A percentile compares a stretch with the other conserved stretches of the same genome.
phyloP scores from a whole-genome alignment of 2,888 invertebrate genomes.

The Macropis europaea region DNA sequence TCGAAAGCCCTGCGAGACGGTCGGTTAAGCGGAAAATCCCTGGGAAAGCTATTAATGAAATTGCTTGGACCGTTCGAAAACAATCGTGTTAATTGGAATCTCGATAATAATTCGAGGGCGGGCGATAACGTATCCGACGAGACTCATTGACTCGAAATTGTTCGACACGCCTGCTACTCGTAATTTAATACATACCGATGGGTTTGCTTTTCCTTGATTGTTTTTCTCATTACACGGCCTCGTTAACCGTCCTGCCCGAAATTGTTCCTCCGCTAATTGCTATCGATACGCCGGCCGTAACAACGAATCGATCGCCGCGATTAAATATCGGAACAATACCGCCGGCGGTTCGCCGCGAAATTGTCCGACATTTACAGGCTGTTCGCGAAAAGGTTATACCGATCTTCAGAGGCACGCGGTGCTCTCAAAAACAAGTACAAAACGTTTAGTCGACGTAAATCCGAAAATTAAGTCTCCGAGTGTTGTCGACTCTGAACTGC shows the following conservation, averaged over 20 bases:
- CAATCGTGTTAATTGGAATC: not conserved
- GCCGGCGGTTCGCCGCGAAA: not conserved
- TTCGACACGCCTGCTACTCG: not conserved
- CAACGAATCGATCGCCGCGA: constrained; percentile 2
- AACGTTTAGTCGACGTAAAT: too few species aligned
- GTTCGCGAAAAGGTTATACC: not conserved
- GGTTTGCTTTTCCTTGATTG: not conserved
- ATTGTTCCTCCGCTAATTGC: constrained; percentile 12
- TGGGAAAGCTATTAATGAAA: not conserved
- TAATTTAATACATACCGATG: not conserved
- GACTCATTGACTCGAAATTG: not conserved
- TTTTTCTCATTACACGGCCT: constrained; percentile 12
- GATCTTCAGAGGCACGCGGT: too few species aligned
- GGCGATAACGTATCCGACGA: not conserved
- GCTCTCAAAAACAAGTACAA: too few species aligned
- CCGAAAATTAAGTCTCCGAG: too few species aligned
- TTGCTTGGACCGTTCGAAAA: too few species aligned
- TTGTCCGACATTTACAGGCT: not conserved
- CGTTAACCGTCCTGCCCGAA: constrained; percentile 1
- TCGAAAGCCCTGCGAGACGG: too few species aligned
- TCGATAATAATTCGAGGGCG: not conserved
- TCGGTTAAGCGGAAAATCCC: too few species aligned
- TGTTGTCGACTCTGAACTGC: too few species aligned
- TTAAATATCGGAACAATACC: constrained; percentile 15
- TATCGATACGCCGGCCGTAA: not conserved